Evolutionary conservation across 1,140 invertebrate species (phyloP), one percentile per base, ranked within the genome.

Genomic region (Dendroctonus ponderosae): DNA sequence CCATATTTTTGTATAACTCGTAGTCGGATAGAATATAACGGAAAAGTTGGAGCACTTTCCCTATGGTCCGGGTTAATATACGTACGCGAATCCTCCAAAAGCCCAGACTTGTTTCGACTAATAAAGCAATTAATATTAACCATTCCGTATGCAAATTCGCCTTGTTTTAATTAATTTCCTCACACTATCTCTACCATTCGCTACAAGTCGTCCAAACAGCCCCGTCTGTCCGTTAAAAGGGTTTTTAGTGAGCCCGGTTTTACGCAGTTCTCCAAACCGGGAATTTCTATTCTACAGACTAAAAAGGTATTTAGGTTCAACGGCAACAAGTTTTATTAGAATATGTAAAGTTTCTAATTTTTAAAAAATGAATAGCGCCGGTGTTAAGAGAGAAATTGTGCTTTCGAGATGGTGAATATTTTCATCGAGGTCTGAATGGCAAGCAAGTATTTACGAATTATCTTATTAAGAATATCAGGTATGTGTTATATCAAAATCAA

Each of bases 161-260:
- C 38, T 50, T 57, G 53, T 64, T 64, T 64, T 64, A 64, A 64
- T 64, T 64, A 64, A 64, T 64, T 64, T 56, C 38, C 59, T 62
- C 48, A 62, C 59, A 62, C 59, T 62, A 62, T 52, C 50, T 62
- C 59, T 52, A 62, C 9, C 11, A 48, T 62, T 62, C 49, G 39
- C 59, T 51, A 51, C 48, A 62, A 26, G 40, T 9, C 59, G 39
- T 52, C 14, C 38, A 15, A 57, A 62, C 39, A 62, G 38, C 7
- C 48, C 44, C 49, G 44, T 39, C 48, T 6, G n/a, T 9, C n/a
- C 39, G 37, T 39, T 58, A 5, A 14, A 42, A 12, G 37, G 9
- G 42, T 15, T 26, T 37, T 48, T 48, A 51, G 50, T 51, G n/a
- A n/a, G 39, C 48, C 59, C 42, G 48, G n/a, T 43, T 48, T 50